Conservation (phyloP, 1,140 invertebrate genomes). For the Ctenoplectra terminalis region DNA sequence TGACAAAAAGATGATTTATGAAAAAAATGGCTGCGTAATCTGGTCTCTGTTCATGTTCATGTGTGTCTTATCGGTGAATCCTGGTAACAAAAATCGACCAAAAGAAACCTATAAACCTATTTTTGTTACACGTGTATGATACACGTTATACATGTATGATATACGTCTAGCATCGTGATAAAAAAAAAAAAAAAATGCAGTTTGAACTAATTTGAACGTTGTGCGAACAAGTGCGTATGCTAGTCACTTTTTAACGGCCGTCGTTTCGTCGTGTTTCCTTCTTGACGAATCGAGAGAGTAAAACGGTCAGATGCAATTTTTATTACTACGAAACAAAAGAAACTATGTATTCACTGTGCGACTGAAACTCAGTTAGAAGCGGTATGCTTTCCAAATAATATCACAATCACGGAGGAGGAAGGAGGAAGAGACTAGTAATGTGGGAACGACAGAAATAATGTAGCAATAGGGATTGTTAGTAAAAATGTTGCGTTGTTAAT, state of each 20-base stretch:
- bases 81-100: constrained; percentile 56
- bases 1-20: background rate
- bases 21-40: constrained; percentile 14
- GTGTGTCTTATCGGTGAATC: constrained; percentile 63
- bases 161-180: constrained; percentile 61
- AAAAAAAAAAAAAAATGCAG: background rate
- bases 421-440: constrained; percentile 45
- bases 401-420: constrained; percentile 59
- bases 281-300: constrained; percentile 16
- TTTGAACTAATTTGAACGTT: constrained; percentile 49
- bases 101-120: constrained; percentile 58
- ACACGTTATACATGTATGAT: constrained; percentile 61
- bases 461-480: constrained; percentile 10
- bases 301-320: constrained; percentile 40
- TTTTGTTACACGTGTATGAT: constrained; percentile 63
- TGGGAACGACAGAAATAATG: background rate
- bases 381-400: constrained; percentile 62
- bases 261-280: constrained; percentile 14
- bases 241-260: constrained; percentile 61
- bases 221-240: constrained; percentile 57
- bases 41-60: constrained; percentile 44
- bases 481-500: background rate
- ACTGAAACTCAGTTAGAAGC: constrained; percentile 52
- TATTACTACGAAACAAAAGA: constrained; percentile 34
- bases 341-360: constrained; percentile 45